These are phyloP conservation scores for Notodonta ziczac DNA, from an alignment of 2,888 invertebrate genomes.

Conservation along the genomic window DNA sequence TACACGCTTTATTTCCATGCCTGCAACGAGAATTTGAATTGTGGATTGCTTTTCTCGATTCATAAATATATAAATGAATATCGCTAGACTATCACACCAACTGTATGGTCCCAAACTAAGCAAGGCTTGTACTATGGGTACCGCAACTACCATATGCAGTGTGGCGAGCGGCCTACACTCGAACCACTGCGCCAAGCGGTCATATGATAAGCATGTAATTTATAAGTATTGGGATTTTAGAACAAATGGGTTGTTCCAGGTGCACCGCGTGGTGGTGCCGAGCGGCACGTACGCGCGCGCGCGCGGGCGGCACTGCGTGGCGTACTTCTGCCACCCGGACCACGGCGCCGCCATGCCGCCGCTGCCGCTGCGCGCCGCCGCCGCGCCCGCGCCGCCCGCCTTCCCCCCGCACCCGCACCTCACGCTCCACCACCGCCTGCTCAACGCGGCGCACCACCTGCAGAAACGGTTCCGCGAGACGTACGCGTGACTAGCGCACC, in stretches of 20 bases:
- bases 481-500: constrained; percentile 84
- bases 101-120: no score
- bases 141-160: no score
- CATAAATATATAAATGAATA: no score
- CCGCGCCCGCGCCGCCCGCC: constrained; percentile 68
- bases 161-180: no score
- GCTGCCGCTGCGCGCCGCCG: constrained; percentile 72
- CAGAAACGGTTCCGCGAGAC: constrained; percentile 89
- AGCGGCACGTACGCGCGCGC: constrained; percentile 85
- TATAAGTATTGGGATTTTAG: no score
- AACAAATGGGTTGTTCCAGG: constrained; percentile 58
- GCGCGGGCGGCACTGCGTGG: constrained; percentile 89
- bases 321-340: constrained; percentile 91
- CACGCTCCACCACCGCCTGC: constrained; percentile 82
- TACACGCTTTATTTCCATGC: no score
- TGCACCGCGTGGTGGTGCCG: constrained; percentile 90
- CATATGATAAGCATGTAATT: no score
- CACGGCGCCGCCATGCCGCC: constrained; percentile 78
- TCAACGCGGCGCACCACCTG: constrained; percentile 88
- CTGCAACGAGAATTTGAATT: no score
- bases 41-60: no score
- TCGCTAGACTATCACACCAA: no score
- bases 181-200: no score
- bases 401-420: constrained; percentile 74
- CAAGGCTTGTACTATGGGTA: no score